Evolutionary conservation across 1,140 invertebrate species (phyloP).

Genomic region (Musca vetustissima): DNA sequence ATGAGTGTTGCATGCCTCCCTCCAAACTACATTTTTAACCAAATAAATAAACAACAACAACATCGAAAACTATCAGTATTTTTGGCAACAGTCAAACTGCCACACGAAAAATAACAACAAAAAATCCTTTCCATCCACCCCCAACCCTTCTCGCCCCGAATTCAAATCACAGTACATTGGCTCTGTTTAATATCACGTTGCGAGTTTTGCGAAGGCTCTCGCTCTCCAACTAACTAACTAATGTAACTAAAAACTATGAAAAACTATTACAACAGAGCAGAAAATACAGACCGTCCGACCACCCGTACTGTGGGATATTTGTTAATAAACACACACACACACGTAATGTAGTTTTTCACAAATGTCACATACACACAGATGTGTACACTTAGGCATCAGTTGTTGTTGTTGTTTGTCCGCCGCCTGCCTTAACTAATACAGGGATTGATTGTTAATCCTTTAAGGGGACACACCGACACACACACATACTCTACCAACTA

Average conservation of each 20-base stretch:
- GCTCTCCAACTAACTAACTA: too few species aligned
- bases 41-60: slow-evolving; percentile 22
- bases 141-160: too few species aligned
- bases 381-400: too few species aligned
- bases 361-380: too few species aligned
- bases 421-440: slow-evolving; percentile 6
- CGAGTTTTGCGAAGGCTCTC: too few species aligned
- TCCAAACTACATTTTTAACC: slow-evolving; percentile 13
- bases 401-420: background rate
- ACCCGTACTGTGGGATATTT: background rate
- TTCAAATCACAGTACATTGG: background rate
- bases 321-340: background rate
- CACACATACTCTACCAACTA: too few species aligned
- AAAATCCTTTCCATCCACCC: too few species aligned
- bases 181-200: too few species aligned
- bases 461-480: background rate
- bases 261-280: background rate
- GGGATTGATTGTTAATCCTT: slow-evolving; percentile 22
- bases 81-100: background rate
- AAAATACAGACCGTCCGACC: background rate
- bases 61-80: slow-evolving; percentile 13
- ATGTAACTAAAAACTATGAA: too few species aligned
- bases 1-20: background rate
- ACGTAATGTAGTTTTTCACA: too few species aligned
- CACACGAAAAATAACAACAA: too few species aligned